Conservation (phyloP, 2,113 vertebrate genomes). For the Etheostoma cragini region DNA sequence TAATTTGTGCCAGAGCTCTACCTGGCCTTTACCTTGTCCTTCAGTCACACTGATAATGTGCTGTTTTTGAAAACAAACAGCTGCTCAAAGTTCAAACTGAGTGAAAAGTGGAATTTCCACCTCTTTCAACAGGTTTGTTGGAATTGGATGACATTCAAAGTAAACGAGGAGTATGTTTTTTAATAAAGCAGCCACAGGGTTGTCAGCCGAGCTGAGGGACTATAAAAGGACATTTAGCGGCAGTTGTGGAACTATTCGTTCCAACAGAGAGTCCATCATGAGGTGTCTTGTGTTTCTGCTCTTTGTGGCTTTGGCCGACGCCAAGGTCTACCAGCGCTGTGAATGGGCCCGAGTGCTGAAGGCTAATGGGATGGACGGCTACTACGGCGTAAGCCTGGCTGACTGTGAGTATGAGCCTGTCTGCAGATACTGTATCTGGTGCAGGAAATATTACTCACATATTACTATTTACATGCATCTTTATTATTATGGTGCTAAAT, state of each 20-base stretch:
- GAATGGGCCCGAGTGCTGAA: constrained; percentile 48
- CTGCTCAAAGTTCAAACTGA: too few relatives aligned
- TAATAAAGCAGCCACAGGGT: too few relatives aligned
- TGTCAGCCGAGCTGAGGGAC: too few relatives aligned
- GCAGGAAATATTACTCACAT: neutral
- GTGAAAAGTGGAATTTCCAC: too few relatives aligned
- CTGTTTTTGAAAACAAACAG: too few relatives aligned
- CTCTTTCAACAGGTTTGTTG: too few relatives aligned
- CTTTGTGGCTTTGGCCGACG: constrained; percentile 22
- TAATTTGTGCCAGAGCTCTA: too few relatives aligned
- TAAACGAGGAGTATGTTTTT: too few relatives aligned
- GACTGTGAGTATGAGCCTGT: constrained; percentile 58
- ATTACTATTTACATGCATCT: neutral
- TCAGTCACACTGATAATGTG: too few relatives aligned
- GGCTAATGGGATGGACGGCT: constrained; percentile 32
- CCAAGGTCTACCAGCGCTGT: constrained; percentile 42
- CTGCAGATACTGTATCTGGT: neutral
- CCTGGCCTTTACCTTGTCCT: too few relatives aligned
- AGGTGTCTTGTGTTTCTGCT: constrained; percentile 50
- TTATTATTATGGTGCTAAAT: neutral
- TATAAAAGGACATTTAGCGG: neutral
- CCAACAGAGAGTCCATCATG: constrained; percentile 30
- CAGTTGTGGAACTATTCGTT: neutral
- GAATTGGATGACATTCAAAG: too few relatives aligned
- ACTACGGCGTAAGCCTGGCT: constrained; percentile 29